Conservation (phyloP, 2,113 vertebrate species). For the Carassius carassius region DNA sequence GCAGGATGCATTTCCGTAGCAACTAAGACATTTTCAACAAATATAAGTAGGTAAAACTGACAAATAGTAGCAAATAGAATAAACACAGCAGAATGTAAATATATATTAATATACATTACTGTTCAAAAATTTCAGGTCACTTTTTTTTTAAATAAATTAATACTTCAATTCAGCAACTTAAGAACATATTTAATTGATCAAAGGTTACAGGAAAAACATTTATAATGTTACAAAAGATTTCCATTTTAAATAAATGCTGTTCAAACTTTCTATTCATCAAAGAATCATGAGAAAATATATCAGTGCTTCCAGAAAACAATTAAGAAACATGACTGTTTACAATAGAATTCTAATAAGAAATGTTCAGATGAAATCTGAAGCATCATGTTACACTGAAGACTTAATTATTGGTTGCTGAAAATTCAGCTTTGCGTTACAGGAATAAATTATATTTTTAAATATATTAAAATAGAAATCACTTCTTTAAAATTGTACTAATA, state of each 20-base stretch:
- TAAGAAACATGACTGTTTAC: neutral
- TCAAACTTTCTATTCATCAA: neutral
- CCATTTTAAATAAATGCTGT: no score
- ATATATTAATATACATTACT: neutral
- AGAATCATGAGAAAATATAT: neutral
- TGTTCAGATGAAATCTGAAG: no score
- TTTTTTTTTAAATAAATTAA: neutral
- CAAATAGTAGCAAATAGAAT: neutral
- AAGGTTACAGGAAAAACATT: neutral
- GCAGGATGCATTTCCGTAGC: constrained; percentile 96
- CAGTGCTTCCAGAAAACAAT: neutral
- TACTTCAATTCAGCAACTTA: neutral
- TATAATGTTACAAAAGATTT: neutral
- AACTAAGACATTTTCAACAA: constrained; percentile 77
- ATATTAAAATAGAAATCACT: no score
- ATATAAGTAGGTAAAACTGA: neutral
- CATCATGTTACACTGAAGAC: no score
- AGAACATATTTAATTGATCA: neutral
- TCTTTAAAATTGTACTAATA: no score
- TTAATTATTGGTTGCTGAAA: no score
- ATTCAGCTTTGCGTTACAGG: no score
- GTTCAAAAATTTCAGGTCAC: neutral
- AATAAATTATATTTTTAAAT: no score
- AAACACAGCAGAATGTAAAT: neutral
- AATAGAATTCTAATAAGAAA: no score